Base-by-base conservation (phyloP, 2,797 vertebrate species). In the Austrolebias charrua region DNA sequence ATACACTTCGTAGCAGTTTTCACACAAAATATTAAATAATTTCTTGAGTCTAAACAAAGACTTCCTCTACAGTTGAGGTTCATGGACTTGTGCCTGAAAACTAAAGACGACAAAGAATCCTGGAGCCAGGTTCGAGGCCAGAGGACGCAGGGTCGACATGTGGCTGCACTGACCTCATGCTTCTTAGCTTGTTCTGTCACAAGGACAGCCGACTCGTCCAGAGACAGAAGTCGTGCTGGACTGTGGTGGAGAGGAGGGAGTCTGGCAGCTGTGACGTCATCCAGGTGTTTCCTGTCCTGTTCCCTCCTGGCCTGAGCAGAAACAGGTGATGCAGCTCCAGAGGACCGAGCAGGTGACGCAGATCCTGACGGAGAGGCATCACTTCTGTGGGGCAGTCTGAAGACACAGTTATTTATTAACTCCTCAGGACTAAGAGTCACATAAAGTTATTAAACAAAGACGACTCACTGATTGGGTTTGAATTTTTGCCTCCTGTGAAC, bases 261-360 rank as follows among this genome's bases (percentile, higher is more conserved):
- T 38, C 81, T 94, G 14, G 95, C 96, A 2, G 98, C 86, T 42
- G 96, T 98, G 87, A 97, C 85, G 60, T 98, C 95, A 86, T 98
- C 93, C 48, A 98, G 83, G 71, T 97, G 96, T 79, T 96, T 95
- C 80, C 85, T 93, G 64, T 98, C 95, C 48, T 73, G 86, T 55
- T 85, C 89, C 69, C 66, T 85, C 71, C 91, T 91, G 53, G 92
- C 93, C 61, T 93, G 92, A 1, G 70, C 12, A 14, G 94, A 92
- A 15, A 94, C 2, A 0, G 86, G 90, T 3, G 85, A 86, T 6
- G 40, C 76, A 24, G 54, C 60, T 31, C 79, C 89, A 0, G 92
- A 90, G 1, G 90, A 88, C 0, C 45, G 86, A 55, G 83, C 73
- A 15, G 85, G 76, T 6, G 93, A 89, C 0, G 81, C 82, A 14